A percentile compares a stretch with the other conserved stretches of the same genome.
Conservation (phyloP, 2,797 vertebrate species). For the Crotalus adamanteus region DNA sequence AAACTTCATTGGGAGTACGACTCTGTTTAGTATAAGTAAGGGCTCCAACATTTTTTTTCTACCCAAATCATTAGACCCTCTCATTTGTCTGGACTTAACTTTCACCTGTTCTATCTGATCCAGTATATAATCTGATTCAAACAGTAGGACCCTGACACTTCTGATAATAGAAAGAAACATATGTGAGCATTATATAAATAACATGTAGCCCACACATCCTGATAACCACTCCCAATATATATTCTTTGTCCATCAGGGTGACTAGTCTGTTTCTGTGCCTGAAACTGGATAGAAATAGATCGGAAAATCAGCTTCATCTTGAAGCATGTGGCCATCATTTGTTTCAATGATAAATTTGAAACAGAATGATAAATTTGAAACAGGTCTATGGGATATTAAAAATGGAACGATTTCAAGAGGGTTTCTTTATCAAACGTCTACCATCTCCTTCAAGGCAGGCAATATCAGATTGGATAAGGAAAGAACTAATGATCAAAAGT, state of each 20-base stretch:
- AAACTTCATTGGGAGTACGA: not conserved
- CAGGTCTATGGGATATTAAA: not conserved
- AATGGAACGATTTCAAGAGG: not conserved
- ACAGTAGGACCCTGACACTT: not conserved
- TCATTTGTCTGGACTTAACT: not conserved
- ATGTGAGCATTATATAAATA: not conserved
- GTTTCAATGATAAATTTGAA: not conserved
- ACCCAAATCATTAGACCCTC: not conserved
- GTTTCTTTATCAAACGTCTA: not conserved
- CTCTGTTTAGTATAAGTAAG: not conserved
- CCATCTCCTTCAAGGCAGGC: not conserved
- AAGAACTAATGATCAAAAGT: not conserved
- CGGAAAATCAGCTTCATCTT: not conserved
- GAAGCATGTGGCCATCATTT: not conserved
- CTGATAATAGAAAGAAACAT: not conserved
- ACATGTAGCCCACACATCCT: not conserved
- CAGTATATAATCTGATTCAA: not conserved
- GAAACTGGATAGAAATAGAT: not conserved
- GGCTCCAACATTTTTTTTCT: not conserved
- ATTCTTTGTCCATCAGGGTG: not conserved
- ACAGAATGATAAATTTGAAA: not conserved
- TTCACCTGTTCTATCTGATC: not conserved
- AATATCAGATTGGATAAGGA: not conserved
- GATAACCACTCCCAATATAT: not conserved
- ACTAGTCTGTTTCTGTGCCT: not conserved